Evolutionary conservation across 1,140 invertebrate species (phyloP).

Genomic region (Eubasilissa regina): DNA sequence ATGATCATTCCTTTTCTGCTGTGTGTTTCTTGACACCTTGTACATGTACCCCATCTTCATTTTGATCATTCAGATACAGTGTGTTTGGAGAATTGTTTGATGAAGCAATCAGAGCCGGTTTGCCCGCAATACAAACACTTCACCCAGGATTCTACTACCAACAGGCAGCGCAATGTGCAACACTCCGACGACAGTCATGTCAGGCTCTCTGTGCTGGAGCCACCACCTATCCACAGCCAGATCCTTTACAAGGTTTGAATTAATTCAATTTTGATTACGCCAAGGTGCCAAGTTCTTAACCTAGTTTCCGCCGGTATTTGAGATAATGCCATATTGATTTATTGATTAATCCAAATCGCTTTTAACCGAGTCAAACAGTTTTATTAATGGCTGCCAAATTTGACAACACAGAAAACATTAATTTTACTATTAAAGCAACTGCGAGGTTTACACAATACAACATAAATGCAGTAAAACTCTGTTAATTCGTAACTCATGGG

Average conservation of each 20-base stretch:
- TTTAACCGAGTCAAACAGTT: too few relatives aligned
- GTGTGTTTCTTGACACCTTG: too few relatives aligned
- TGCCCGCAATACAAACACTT: constrained; percentile 93
- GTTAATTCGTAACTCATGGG: too few relatives aligned
- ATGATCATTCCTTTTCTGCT: too few relatives aligned
- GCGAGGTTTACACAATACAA: neutral
- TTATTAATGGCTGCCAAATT: neutral
- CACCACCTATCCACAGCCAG: constrained; percentile 74
- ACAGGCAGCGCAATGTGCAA: constrained; percentile 90
- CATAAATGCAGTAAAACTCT: too few relatives aligned
- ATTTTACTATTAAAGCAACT: neutral
- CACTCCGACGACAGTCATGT: constrained; percentile 83
- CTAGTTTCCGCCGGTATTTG: too few relatives aligned
- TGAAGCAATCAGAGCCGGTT: constrained; percentile 90
- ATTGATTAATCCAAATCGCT: too few relatives aligned
- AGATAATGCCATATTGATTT: too few relatives aligned
- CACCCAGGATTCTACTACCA: constrained; percentile 98
- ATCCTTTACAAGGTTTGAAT: constrained; percentile 78
- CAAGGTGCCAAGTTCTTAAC: too few relatives aligned
- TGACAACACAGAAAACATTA: neutral
- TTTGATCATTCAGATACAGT: constrained; percentile 71
- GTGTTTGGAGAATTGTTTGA: constrained; percentile 96
- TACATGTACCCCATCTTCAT: too few relatives aligned
- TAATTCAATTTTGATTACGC: too few relatives aligned
- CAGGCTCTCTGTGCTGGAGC: constrained; percentile 82